phyloP scores from a whole-genome alignment of 1,140 invertebrate genomes.

The Samia ricini region DNA sequence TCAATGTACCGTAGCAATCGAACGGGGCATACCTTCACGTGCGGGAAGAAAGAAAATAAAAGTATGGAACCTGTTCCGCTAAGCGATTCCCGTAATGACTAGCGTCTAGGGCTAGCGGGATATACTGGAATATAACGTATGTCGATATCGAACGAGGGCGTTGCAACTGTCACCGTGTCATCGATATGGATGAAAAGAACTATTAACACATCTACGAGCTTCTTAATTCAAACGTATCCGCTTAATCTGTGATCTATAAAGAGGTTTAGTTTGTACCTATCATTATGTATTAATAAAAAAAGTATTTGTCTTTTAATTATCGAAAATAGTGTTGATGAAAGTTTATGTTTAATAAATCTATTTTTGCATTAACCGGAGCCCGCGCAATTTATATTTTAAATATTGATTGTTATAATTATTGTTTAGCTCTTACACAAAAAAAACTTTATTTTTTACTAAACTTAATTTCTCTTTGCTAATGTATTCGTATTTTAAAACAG shows the following conservation, averaged over 20 bases:
- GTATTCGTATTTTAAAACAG: too few species aligned
- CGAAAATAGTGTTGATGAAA: not conserved
- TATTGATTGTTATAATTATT: too few species aligned
- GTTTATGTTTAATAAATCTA: not conserved
- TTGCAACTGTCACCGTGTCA: not conserved
- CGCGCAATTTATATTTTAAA: too few species aligned
- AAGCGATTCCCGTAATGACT: slow-evolving; percentile 59
- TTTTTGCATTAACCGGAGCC: too few species aligned
- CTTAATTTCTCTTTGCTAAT: too few species aligned
- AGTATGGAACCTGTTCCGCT: slow-evolving; percentile 50
- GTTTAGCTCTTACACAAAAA: too few species aligned
- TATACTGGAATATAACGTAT: slow-evolving; percentile 18
- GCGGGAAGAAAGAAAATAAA: slow-evolving; percentile 54
- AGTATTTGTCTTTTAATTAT: not conserved
- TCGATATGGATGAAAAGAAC: not conserved
- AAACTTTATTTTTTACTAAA: too few species aligned
- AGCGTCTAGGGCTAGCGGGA: slow-evolving; percentile 40
- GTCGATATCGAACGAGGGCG: slow-evolving; percentile 15
- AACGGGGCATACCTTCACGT: slow-evolving; percentile 41
- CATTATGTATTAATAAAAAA: not conserved
- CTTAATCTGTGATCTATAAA: not conserved
- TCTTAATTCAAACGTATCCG: too few species aligned
- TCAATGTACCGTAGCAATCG: slow-evolving; percentile 47
- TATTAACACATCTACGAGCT: too few species aligned
- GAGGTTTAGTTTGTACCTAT: not conserved